Base-by-base conservation (phyloP, 2,113 vertebrate genomes). In the Illadopsis cleaveri region DNA sequence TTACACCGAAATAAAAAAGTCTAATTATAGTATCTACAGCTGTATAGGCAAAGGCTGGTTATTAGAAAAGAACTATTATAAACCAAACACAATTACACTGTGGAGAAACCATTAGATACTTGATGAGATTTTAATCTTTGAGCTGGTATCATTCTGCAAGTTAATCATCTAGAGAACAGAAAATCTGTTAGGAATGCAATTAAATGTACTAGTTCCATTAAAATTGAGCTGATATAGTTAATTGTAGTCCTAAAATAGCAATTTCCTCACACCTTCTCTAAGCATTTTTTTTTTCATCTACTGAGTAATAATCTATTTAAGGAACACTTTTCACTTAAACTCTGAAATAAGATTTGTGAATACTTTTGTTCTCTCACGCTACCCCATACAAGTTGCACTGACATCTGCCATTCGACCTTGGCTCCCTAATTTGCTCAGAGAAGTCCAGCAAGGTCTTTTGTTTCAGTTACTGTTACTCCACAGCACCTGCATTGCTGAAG, bases 351-450 rank as follows among this genome's bases (percentile, higher is more conserved):
- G 75, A 51, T 81, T 28, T 54, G 51, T 6, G 61, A 58, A 84
- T 28, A 86, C 73, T 89, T 96, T 45, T 53, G 28, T 65, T 80
- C 73, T 24, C 78, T 61, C 37, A 66, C 6, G 5, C 86, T 94
- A 91, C 66, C 50, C 93, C 7, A 35, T 4, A 7, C 38, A 82
- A 97, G 86, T 96, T 97, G 86, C 40, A n/a, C 75, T 81, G 96
- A 97, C 92, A 76, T 88, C 97, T 92, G 62, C 77, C 89, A n/a
- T 90, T 96, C 64, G 95, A 98, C 98, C 98, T 98, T 98, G 98
- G 97, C 89, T 94, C 89, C 93, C 51, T 73, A 60, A 91, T 89
- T 96, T 66, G 37, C 57, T 84, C 56, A 5, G 28, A 70, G 61
- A 94, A 82, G 81, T 91, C 83, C 83, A 69, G 78, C 28, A 66